These are phyloP conservation scores for Darevskia nairensis DNA, from an alignment of 2,797 vertebrate species.

Conservation along the genomic window DNA sequence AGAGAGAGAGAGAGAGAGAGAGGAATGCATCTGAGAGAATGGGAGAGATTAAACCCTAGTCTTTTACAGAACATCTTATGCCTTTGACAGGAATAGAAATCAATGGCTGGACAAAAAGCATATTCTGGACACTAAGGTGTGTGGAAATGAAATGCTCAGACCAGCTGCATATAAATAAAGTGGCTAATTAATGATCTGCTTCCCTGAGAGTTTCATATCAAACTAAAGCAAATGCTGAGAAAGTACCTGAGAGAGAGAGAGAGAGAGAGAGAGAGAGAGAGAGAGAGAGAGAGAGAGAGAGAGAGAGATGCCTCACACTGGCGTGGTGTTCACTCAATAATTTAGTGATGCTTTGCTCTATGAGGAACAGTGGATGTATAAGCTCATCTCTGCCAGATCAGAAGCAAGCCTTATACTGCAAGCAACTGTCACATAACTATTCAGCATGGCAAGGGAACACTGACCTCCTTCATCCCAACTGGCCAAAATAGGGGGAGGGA, in stretches of 20 bases:
- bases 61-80: slow-evolving; percentile 29
- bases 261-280: not conserved
- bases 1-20: not conserved
- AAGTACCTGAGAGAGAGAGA: not conserved
- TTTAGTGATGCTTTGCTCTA: not conserved
- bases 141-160: not conserved
- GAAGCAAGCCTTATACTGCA: not conserved
- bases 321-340: not conserved
- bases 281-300: too few species aligned
- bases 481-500: too few species aligned
- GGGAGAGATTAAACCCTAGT: slow-evolving; percentile 52
- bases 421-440: not conserved
- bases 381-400: not conserved
- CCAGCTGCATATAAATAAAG: not conserved
- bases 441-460: not conserved
- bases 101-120: not conserved
- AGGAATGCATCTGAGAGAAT: slow-evolving; percentile 16
- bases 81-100: slow-evolving; percentile 47
- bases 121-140: slow-evolving; percentile 16
- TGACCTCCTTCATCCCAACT: too few species aligned
- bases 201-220: not conserved
- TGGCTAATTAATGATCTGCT: not conserved
- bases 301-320: not conserved
- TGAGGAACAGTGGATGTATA: not conserved
- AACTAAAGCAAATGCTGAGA: not conserved